A percentile compares a stretch with the other conserved stretches of the same genome.
phyloP scores from a whole-genome alignment of 1,140 invertebrate species.

The Lepidurus couesii region DNA sequence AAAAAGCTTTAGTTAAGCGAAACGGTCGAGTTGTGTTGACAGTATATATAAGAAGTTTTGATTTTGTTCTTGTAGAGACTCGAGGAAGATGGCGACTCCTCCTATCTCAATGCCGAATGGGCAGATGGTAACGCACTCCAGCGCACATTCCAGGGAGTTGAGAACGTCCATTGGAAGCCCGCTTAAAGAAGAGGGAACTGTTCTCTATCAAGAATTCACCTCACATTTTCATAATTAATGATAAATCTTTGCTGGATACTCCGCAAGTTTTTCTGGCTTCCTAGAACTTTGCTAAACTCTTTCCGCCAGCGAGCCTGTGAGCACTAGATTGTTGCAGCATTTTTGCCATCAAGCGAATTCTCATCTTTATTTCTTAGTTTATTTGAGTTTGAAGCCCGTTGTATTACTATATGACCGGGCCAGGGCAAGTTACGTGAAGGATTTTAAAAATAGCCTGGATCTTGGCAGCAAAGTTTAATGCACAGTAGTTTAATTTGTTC shows the following conservation, averaged over 20 bases:
- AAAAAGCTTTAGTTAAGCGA: not conserved
- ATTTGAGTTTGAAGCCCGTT: not conserved
- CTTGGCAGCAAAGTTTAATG: conserved; percentile 1
- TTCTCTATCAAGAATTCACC: conserved; percentile 14
- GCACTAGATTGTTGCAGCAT: not conserved
- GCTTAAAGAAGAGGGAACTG: conserved; percentile 1
- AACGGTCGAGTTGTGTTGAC: not conserved
- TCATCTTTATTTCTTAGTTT: not conserved
- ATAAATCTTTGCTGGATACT: conserved; percentile 2
- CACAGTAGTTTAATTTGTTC: not conserved
- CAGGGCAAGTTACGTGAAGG: not conserved
- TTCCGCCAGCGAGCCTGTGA: conserved; percentile 6
- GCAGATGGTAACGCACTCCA: conserved; percentile 23
- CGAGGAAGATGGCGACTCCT: conserved; percentile 27
- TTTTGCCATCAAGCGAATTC: not conserved
- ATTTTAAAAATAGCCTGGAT: not conserved
- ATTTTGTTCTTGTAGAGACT: conserved; percentile 29
- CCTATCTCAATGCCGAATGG: conserved; percentile 26
- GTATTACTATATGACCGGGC: not conserved
- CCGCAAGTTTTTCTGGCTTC: conserved; percentile 10
- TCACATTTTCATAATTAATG: conserved; percentile 10
- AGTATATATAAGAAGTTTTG: not conserved
- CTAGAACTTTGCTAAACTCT: conserved; percentile 17
- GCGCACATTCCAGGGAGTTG: conserved; percentile 32
- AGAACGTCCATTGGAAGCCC: conserved; percentile 30